phyloP scores from a whole-genome alignment of 2,888 invertebrate genomes.

The Rhaphigaster nebulosa region DNA sequence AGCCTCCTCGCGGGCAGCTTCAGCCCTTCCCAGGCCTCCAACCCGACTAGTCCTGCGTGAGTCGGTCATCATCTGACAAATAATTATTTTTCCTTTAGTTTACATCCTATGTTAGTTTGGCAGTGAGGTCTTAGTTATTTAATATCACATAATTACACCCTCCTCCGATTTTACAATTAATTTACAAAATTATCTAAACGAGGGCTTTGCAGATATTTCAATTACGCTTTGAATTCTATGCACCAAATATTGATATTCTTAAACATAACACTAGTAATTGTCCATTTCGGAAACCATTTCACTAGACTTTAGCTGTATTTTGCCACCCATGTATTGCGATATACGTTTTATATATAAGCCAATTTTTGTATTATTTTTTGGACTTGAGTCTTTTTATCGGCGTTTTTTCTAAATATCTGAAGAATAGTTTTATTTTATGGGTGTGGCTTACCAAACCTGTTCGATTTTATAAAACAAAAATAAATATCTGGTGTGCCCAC shows the following conservation, averaged over 20 bases:
- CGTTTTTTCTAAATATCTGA: not conserved
- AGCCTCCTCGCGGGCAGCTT: slow-evolving; percentile 78
- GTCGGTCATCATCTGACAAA: slow-evolving; percentile 68
- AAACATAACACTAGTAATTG: too few species aligned
- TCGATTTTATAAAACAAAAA: not conserved
- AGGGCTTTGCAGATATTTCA: too few species aligned
- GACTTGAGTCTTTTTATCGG: not conserved
- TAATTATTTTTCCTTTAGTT: not conserved
- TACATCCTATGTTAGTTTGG: not conserved
- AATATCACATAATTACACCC: too few species aligned
- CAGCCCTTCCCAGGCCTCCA: slow-evolving; percentile 71
- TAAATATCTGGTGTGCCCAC: not conserved
- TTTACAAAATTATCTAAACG: too few species aligned
- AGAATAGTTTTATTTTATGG: not conserved
- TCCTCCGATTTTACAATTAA: too few species aligned
- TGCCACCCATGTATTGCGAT: too few species aligned
- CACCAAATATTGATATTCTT: too few species aligned
- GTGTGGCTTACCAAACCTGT: not conserved
- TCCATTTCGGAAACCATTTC: too few species aligned
- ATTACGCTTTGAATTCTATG: too few species aligned
- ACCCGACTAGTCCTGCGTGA: slow-evolving; percentile 75
- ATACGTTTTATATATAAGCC: not conserved
- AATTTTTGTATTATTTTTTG: not conserved
- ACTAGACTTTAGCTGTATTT: too few species aligned
- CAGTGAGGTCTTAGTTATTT: too few species aligned